Percentiles rank a stretch among this genome's conserved stretches.
Conservation (phyloP, 2,888 invertebrate genomes). For the Brenthis daphne region DNA sequence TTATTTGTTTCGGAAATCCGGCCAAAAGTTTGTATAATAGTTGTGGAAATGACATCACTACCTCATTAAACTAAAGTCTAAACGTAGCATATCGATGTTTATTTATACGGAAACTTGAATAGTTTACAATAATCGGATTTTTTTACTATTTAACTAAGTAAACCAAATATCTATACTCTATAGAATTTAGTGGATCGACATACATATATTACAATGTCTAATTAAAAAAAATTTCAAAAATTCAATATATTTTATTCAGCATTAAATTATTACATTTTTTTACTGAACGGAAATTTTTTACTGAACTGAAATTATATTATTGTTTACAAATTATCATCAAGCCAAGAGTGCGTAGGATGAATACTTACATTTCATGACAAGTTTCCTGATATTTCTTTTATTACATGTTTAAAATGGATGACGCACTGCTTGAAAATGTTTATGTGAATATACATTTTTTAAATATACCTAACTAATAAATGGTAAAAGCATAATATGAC, state of each 20-base stretch:
- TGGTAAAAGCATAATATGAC: too few relatives aligned
- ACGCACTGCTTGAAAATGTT: constrained; percentile 3
- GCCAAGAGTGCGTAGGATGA: constrained; percentile 11
- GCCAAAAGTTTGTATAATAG: constrained; percentile 15
- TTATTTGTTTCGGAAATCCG: constrained; percentile 32
- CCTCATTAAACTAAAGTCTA: too few relatives aligned
- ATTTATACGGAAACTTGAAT: too few relatives aligned
- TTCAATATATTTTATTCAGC: too few relatives aligned
- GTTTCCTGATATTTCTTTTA: constrained; percentile 12
- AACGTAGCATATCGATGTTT: too few relatives aligned
- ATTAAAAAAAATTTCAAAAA: too few relatives aligned
- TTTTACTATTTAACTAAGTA: too few relatives aligned
- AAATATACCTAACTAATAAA: not conserved
- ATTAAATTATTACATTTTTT: too few relatives aligned
- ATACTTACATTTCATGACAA: constrained; percentile 9
- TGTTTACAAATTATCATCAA: constrained; percentile 5
- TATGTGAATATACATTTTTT: not conserved
- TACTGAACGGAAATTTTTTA: too few relatives aligned
- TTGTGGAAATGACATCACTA: constrained; percentile 18
- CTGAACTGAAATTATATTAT: constrained; percentile 9
- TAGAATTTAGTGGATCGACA: too few relatives aligned
- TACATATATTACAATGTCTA: constrained; percentile 12
- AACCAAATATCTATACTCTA: too few relatives aligned
- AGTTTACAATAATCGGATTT: too few relatives aligned
- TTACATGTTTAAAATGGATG: constrained; percentile 9